Evolutionary conservation across 2,113 vertebrate species (phyloP).

Genomic region (Microtus richardsoni): DNA sequence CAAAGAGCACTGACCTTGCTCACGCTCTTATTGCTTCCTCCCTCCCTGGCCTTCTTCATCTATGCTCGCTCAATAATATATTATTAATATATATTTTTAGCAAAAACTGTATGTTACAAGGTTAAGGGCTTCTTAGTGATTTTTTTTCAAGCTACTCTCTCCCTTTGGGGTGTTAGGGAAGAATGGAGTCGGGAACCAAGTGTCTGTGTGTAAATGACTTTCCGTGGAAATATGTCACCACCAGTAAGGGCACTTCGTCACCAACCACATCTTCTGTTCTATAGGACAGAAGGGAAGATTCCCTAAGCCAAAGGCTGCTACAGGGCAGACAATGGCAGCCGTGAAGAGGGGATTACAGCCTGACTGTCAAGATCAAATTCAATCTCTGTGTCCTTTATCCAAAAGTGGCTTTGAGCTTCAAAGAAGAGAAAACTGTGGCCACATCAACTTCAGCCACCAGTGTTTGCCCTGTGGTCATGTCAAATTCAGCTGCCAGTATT

Average conservation of each 20-base stretch:
- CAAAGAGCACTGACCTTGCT: conserved; percentile 97
- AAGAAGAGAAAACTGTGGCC: conserved; percentile 32
- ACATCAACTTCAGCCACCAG: not conserved
- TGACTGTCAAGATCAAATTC: conserved; percentile 6
- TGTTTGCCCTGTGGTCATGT: not conserved
- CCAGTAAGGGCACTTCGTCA: conserved; percentile 36
- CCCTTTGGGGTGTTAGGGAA: conserved; percentile 88
- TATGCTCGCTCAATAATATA: conserved; percentile 98
- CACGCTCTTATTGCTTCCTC: conserved; percentile 94
- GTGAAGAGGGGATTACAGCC: not conserved
- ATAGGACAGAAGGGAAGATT: conserved; percentile 12
- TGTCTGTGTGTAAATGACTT: conserved; percentile 82
- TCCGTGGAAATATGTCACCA: conserved; percentile 71
- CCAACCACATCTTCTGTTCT: not conserved
- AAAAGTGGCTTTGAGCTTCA: not conserved
- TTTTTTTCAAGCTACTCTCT: conserved; percentile 87
- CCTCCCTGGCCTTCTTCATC: conserved; percentile 93
- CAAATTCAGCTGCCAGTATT: not conserved
- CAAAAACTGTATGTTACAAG: conserved; percentile 94
- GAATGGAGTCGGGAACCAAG: conserved; percentile 77
- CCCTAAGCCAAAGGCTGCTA: not conserved
- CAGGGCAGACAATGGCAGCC: not conserved
- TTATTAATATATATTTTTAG: conserved; percentile 99
- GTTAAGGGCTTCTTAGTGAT: conserved; percentile 94
- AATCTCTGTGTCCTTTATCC: not conserved